Base-by-base conservation (phyloP, 2,113 vertebrate species). In the Dicaeum eximium region DNA sequence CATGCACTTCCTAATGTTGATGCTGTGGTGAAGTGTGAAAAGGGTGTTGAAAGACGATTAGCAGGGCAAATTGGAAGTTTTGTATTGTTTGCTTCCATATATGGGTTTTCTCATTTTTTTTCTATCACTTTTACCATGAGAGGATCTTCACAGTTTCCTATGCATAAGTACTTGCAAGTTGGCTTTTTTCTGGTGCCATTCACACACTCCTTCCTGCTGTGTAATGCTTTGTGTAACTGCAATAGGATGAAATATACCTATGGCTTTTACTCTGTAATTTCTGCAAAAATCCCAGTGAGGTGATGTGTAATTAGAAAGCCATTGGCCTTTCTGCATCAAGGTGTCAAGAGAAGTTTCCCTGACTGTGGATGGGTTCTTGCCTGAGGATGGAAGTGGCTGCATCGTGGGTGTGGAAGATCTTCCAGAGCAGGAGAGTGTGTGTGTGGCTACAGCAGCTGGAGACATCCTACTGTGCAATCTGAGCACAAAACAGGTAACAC, bases 391-490 rank as follows among this genome's bases (percentile, higher is more conserved):
- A 86, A 98, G 98, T 28, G 99, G 98, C 6, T 31, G 35, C 60
- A 97, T 99, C 3, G 97, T 99, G 15, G 99, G 98, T 23, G 94
- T 99, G 1, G 98, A 99, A 97, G 98, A 99, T 90, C 91, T 99
- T 77, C 98, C 98, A 28, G 99, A 99, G 48, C 98, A 98, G 23
- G 98, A 99, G 83, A 98, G 98, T 0, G 98, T 98, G 4, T 99
- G 99, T 97, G 93, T 99, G 95, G 99, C 99, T 81, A 99, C 98
- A 18, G 97, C 98, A 15, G 97, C 95, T 6, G 99, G 99, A 20
- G 99, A 99, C 22, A 98, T 99, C 48, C 85, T 99, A 13, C 96
- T 99, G 14, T 99, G 98, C 94, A 99, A 97, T 95, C 93, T 99
- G 81, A 98, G 73, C 93, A 98, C 98, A 0, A 96, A 96, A 54